Conservation (phyloP, 2,113 vertebrate species). For the Rhinoptilus africanus region DNA sequence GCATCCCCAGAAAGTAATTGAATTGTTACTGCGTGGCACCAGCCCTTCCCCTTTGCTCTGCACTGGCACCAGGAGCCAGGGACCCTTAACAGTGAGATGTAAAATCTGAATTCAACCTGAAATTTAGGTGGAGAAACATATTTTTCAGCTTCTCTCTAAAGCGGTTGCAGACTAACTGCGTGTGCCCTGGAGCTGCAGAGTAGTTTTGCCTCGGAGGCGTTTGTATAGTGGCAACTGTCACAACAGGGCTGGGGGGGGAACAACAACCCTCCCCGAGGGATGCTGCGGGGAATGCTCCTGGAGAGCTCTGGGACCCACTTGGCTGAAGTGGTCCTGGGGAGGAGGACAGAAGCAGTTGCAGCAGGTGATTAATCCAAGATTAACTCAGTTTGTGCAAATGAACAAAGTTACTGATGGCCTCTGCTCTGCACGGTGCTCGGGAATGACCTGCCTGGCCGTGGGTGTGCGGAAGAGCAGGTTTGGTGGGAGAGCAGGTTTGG, state of each 20-base stretch:
- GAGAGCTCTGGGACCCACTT: not conserved
- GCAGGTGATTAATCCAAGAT: not conserved
- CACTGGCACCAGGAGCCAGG: not conserved
- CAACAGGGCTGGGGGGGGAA: not conserved
- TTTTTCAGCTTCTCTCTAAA: not conserved
- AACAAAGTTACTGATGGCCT: not conserved
- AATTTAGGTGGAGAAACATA: not conserved
- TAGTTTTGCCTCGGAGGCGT: not conserved
- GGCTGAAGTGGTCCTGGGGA: not conserved
- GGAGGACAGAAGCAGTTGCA: rapidly evolving
- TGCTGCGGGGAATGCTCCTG: not conserved
- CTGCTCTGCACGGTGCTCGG: not conserved
- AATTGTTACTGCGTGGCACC: not conserved
- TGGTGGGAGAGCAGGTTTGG: not conserved
- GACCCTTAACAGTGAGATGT: not conserved
- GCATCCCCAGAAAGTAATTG: slow-evolving; percentile 34
- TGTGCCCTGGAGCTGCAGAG: not conserved
- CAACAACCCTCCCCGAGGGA: not conserved
- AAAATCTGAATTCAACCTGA: not conserved
- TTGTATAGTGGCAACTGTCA: not conserved
- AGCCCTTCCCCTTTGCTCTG: not conserved
- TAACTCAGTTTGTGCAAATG: not conserved
- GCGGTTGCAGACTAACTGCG: rapidly evolving
- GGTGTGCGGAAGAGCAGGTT: not conserved
- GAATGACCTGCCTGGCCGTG: not conserved